phyloP scores from a whole-genome alignment of 2,113 vertebrate genomes.

The Psephotus haematonotus region DNA sequence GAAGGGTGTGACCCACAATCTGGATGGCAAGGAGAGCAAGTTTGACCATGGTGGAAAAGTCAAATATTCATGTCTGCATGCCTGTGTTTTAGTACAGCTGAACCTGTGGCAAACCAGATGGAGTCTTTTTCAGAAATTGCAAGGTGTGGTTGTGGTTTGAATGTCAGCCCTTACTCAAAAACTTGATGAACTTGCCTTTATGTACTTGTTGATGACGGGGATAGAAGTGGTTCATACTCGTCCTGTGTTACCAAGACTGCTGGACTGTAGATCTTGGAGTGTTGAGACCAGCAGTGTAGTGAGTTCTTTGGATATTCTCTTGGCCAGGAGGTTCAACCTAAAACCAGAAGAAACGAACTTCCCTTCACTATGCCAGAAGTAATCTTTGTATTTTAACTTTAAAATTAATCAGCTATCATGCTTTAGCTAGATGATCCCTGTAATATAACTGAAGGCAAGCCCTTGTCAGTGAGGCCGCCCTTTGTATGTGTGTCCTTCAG shows the following conservation, averaged over 20 bases:
- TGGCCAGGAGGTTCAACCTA: background rate
- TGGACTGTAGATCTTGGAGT: background rate
- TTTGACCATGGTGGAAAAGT: background rate
- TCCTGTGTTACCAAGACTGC: background rate
- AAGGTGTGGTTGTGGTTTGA: constrained; percentile 32
- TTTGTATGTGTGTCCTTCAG: background rate
- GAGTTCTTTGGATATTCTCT: background rate
- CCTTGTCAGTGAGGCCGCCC: background rate
- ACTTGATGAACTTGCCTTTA: background rate
- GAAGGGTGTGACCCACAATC: background rate
- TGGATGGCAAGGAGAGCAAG: background rate
- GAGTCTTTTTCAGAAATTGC: background rate
- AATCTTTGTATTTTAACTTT: background rate
- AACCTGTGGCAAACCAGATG: background rate
- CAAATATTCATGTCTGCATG: background rate
- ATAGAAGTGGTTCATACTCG: background rate
- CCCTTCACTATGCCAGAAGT: background rate
- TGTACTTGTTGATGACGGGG: background rate
- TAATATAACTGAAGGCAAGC: background rate
- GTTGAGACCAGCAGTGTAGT: background rate
- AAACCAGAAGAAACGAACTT: background rate
- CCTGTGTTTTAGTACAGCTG: background rate
- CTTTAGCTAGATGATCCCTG: background rate
- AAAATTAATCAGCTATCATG: background rate
- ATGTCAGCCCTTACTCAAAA: background rate